Base-by-base conservation (phyloP, 2,113 vertebrate genomes). In the Dendrocopos noguchii region DNA sequence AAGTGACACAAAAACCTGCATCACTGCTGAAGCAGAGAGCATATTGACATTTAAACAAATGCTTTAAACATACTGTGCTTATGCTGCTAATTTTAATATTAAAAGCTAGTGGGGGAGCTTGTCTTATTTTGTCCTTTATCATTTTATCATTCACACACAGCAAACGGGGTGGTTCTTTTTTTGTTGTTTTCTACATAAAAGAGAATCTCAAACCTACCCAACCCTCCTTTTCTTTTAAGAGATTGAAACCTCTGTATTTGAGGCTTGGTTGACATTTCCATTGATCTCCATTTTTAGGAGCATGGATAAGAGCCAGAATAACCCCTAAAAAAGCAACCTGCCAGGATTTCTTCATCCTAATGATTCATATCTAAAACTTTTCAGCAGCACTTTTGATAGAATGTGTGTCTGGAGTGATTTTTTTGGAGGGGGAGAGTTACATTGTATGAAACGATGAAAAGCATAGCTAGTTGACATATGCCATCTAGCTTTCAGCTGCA, bases 1-100 rank as follows among this genome's bases (percentile, higher is more conserved):
- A 90, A 86, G 47, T 75, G 90, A 87, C 90, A 94, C 52, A 84
- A 81, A 94, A 89, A 12, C 53, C 71, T 73, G 55, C 80, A 44
- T 53, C 0, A 0, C 64, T 91, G 60, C 60, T 89, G 90, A 88
- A 89, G 74, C 93, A 94, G 80, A 36, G 31, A 91, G 33, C 29
- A 47, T 95, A 94, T 92, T 87, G 95, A 93, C 86, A 64, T 92
- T 95, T 93, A 74, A 93, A 84, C 52, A 96, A 93, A 93, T 88
- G 71, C 28, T 70, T 91, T 82, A 87, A 95, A 81, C 57, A 63
- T 78, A 60, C 68, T 92, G 29, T 88, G 78, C 78, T 94, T 94
- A 87, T 66, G 63, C 77, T 79, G 95, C 80, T 74, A 39, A 63
- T 79, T 91, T 74, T 80, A 80, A 77, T 84, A 82, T 56, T 87